A percentile compares a stretch with the other conserved stretches of the same genome.
phyloP scores from a whole-genome alignment of 92 coral and sea anemone species.

The Parazoanthus swiftii region DNA sequence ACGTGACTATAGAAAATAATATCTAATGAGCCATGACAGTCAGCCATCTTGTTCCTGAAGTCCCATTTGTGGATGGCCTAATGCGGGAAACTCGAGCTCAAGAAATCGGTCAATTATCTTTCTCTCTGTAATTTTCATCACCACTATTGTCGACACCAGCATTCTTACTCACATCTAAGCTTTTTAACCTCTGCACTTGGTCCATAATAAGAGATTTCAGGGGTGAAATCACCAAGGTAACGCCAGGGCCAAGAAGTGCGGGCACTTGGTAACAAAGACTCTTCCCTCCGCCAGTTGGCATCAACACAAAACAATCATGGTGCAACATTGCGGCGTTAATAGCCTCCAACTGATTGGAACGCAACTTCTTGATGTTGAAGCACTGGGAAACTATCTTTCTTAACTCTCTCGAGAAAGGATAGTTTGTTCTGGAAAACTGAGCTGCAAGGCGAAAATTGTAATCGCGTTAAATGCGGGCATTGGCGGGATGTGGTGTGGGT shows the following conservation, averaged over 20 bases:
- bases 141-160: background rate
- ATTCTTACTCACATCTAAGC: constrained; percentile 70
- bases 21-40: too few species aligned
- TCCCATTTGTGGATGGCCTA: too few species aligned
- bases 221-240: constrained; percentile 92
- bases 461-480: background rate
- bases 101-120: background rate
- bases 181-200: constrained; percentile 89
- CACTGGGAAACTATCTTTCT: constrained; percentile 81
- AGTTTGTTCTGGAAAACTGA: constrained; percentile 74
- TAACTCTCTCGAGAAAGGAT: constrained; percentile 80
- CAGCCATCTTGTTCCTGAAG: too few species aligned
- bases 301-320: constrained; percentile 88
- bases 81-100: too few species aligned
- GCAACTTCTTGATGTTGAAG: constrained; percentile 75
- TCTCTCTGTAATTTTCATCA: background rate
- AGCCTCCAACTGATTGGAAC: constrained; percentile 89
- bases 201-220: constrained; percentile 94
- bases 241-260: constrained; percentile 80
- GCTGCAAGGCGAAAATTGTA: constrained; percentile 42
- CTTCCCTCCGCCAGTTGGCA: constrained; percentile 99
- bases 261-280: constrained; percentile 97
- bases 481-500: too few species aligned
- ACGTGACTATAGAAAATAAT: too few species aligned
- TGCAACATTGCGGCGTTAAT: constrained; percentile 93